Percentiles rank a stretch among this genome's conserved stretches.
phyloP scores from a whole-genome alignment of 2,113 vertebrate genomes.

The Tragulus kanchil region DNA sequence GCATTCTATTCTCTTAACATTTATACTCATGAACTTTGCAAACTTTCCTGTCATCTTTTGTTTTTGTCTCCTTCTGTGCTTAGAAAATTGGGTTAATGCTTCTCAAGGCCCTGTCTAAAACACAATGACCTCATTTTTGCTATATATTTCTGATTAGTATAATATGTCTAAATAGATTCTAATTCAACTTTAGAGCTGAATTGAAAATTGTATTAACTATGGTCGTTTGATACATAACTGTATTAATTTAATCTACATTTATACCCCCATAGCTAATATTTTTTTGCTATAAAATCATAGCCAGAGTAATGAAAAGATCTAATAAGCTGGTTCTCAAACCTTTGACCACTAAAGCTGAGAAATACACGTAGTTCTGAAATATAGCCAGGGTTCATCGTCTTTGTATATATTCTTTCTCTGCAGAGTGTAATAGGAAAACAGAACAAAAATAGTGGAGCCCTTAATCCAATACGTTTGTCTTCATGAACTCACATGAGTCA shows the following conservation, averaged over 20 bases:
- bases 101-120: constrained; percentile 52
- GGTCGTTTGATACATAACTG: constrained; percentile 71
- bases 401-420: not conserved
- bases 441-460: constrained; percentile 44
- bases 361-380: constrained; percentile 37
- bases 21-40: not conserved
- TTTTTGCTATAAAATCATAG: constrained; percentile 74
- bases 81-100: constrained; percentile 46
- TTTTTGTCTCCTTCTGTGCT: constrained; percentile 48
- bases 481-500: not conserved
- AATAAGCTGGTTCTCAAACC: constrained; percentile 71
- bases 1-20: constrained; percentile 34
- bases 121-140: constrained; percentile 71
- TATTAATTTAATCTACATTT: constrained; percentile 79
- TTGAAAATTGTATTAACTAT: constrained; percentile 70
- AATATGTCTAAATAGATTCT: constrained; percentile 57
- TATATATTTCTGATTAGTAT: constrained; percentile 64
- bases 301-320: constrained; percentile 75
- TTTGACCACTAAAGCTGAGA: constrained; percentile 54
- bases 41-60: constrained; percentile 44
- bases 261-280: constrained; percentile 74
- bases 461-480: constrained; percentile 39
- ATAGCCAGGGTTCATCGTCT: constrained; percentile 17
- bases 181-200: constrained; percentile 68
- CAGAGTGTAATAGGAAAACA: constrained; percentile 9